These are phyloP conservation scores for Orientallactaga bullata DNA, from an alignment of 2,113 vertebrate species.

Conservation along the genomic window DNA sequence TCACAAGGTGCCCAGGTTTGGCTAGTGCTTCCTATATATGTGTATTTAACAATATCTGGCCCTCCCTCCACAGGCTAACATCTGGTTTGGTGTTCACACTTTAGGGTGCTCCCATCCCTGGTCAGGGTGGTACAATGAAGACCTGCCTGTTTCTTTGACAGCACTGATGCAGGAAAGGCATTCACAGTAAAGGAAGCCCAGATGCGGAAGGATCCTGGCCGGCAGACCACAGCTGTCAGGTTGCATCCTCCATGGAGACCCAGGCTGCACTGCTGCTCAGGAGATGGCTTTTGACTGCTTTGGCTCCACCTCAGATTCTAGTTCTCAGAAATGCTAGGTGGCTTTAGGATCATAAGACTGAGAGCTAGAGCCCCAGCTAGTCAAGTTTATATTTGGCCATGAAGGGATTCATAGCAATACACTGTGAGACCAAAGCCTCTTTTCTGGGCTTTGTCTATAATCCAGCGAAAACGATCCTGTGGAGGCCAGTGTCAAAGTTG, in stretches of 20 bases:
- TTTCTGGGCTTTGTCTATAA: neutral
- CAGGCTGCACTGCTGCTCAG: neutral
- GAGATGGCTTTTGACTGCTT: neutral
- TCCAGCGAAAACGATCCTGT: neutral
- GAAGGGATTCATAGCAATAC: neutral
- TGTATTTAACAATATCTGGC: neutral
- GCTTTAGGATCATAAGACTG: neutral
- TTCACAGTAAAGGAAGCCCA: neutral
- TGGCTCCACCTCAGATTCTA: fast-evolving
- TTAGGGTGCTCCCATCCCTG: neutral
- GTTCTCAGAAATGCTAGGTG: conserved; percentile 19
- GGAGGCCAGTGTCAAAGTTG: neutral
- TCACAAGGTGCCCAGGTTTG: neutral
- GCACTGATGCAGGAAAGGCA: too few relatives aligned
- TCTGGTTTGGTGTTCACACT: neutral
- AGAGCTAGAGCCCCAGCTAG: neutral
- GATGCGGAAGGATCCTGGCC: neutral
- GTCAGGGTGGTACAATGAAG: neutral
- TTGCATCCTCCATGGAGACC: neutral
- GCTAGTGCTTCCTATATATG: neutral
- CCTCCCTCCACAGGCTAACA: neutral
- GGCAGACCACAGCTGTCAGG: too few relatives aligned
- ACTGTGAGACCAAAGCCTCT: neutral
- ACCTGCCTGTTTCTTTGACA: neutral
- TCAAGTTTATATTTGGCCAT: neutral